A percentile compares a stretch with the other conserved stretches of the same genome.
Conservation (phyloP, 2,797 vertebrate species). For the Danionella dracula region DNA sequence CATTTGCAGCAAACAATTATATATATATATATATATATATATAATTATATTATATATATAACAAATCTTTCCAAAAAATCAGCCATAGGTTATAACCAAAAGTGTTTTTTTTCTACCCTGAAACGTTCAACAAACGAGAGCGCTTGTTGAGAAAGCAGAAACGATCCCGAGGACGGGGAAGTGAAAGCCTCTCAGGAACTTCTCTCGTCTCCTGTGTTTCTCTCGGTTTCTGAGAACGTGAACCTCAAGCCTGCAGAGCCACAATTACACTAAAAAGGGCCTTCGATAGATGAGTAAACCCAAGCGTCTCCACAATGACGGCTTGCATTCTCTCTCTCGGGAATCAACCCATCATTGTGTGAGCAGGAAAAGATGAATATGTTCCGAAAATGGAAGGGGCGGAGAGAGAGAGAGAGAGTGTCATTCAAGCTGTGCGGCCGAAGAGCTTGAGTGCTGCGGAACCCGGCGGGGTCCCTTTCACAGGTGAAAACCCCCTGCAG, state of each 20-base stretch:
- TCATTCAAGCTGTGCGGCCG: conserved; percentile 62
- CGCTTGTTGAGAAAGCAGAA: conserved; percentile 8
- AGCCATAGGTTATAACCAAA: no score
- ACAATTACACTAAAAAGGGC: conserved; percentile 22
- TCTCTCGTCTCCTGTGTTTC: conserved; percentile 26
- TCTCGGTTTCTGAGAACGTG: not conserved
- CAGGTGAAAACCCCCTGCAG: conserved; percentile 72
- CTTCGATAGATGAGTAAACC: conserved; percentile 42
- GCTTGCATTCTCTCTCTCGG: conserved; percentile 60
- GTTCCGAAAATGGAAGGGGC: conserved; percentile 68
- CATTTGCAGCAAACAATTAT: no score
- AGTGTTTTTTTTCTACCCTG: not conserved
- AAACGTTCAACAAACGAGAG: not conserved
- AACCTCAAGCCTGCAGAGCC: not conserved
- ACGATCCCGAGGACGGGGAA: conserved; percentile 24
- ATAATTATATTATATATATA: no score
- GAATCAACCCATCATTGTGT: conserved; percentile 63
- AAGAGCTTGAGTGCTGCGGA: conserved; percentile 63
- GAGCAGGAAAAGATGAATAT: conserved; percentile 63
- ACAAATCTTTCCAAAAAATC: no score
- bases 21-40: no score
- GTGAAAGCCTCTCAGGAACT: conserved; percentile 28
- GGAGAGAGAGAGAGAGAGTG: conserved; percentile 67
- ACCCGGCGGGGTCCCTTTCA: conserved; percentile 70
- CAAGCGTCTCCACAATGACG: conserved; percentile 42